Percentiles rank a stretch among this genome's conserved stretches.
Evolutionary conservation across 2,888 invertebrate genomes (phyloP).

Genomic region (Stramonita haemastoma): DNA sequence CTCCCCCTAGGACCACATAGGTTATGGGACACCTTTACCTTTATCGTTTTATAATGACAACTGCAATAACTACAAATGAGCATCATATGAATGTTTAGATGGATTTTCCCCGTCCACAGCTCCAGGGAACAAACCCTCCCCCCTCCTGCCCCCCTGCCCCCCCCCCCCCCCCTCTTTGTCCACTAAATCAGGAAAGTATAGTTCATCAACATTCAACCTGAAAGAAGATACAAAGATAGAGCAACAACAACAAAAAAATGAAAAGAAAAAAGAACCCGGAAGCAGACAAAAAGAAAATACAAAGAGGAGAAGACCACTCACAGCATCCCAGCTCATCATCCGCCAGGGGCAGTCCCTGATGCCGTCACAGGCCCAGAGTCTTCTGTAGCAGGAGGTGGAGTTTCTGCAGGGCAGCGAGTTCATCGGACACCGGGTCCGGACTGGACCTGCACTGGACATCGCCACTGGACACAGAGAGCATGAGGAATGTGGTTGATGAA

Average conservation of each 20-base stretch:
- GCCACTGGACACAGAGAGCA: neutral
- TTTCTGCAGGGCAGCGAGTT: conserved; percentile 10
- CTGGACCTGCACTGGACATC: neutral
- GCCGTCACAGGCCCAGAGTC: conserved; percentile 19
- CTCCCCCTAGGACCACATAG: too few relatives aligned
- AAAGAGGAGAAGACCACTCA: neutral
- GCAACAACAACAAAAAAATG: neutral
- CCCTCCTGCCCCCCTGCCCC: too few relatives aligned
- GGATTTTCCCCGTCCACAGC: too few relatives aligned
- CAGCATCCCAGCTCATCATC: conserved; percentile 23
- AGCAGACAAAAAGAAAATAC: too few relatives aligned
- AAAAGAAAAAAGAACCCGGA: neutral
- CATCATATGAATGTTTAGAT: too few relatives aligned
- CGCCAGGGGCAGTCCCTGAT: neutral
- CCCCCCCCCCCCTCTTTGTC: too few relatives aligned
- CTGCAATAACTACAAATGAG: too few relatives aligned
- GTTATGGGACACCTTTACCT: too few relatives aligned
- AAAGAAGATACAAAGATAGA: neutral
- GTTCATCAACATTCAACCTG: too few relatives aligned
- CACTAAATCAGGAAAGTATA: too few relatives aligned
- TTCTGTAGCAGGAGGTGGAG: conserved; percentile 5
- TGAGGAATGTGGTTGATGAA: neutral
- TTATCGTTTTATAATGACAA: too few relatives aligned
- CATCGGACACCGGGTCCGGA: neutral
- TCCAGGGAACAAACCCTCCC: too few relatives aligned